phyloP scores from a whole-genome alignment of 2,797 vertebrate genomes.

The Bothrops alternatus region DNA sequence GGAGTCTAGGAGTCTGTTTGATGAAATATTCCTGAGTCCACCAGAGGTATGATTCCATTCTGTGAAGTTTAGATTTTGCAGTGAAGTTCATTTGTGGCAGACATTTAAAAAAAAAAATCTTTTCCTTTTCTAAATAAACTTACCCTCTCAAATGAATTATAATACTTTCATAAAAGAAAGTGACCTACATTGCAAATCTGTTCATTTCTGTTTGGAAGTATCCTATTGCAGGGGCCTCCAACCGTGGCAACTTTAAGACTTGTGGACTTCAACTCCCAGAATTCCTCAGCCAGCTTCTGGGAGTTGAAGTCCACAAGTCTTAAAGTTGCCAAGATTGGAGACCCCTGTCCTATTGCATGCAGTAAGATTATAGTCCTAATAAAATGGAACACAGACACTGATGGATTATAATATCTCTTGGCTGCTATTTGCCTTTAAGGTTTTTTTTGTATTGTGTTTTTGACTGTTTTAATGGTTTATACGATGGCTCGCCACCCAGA shows the following conservation, averaged over 20 bases:
- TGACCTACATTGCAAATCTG: not conserved
- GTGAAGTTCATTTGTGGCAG: conserved; percentile 60
- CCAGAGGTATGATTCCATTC: conserved; percentile 74
- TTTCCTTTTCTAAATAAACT: not conserved
- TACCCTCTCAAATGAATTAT: not conserved
- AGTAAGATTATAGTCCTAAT: not conserved
- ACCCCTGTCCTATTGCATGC: not conserved
- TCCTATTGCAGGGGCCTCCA: not conserved
- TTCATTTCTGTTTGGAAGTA: not conserved
- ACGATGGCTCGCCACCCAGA: not conserved
- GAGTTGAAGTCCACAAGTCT: no score
- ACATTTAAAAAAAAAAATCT: conserved; percentile 15
- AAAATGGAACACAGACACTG: not conserved
- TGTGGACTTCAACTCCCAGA: no score
- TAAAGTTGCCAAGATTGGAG: no score
- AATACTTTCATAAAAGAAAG: not conserved
- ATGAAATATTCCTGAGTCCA: conserved; percentile 76
- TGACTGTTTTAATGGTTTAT: not conserved
- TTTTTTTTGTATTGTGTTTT: not conserved
- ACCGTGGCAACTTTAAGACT: no score
- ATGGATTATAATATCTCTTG: not conserved
- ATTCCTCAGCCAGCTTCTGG: no score
- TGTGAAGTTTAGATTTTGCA: conserved; percentile 67
- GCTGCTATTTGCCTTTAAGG: not conserved
- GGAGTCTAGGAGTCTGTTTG: conserved; percentile 75